Percentiles rank a stretch among this genome's conserved stretches.
Evolutionary conservation across 1,140 invertebrate genomes (phyloP).

Genomic region (Aphaenogaster rudis): DNA sequence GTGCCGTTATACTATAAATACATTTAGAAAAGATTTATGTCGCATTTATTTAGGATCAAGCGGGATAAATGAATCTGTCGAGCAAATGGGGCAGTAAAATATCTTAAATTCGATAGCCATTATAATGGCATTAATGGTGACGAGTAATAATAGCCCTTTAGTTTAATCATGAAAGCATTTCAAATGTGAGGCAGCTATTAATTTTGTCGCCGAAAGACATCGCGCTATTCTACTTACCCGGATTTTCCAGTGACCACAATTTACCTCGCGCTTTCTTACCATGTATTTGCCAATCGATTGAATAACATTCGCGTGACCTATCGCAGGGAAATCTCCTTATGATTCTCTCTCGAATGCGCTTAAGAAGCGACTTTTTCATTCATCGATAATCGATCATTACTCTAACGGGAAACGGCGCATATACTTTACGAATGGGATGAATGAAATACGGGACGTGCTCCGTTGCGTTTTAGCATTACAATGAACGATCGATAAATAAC

Average conservation of each 20-base stretch:
- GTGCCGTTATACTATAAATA: conserved; percentile 17
- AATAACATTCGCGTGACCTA: background rate
- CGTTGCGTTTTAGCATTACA: background rate
- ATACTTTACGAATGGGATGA: background rate
- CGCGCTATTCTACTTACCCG: conserved; percentile 43
- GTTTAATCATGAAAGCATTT: background rate
- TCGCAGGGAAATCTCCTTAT: conserved; percentile 8
- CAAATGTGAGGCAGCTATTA: background rate
- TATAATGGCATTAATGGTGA: background rate
- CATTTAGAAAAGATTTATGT: conserved; percentile 13
- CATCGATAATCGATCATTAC: conserved; percentile 25
- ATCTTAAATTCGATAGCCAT: background rate
- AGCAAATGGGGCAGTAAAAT: background rate
- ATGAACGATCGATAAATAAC: conserved; percentile 27
- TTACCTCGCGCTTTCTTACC: conserved; percentile 12
- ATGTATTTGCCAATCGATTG: conserved; percentile 23
- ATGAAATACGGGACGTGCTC: conserved; percentile 21
- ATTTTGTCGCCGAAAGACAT: conserved; percentile 24
- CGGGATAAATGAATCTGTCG: conserved; percentile 9
- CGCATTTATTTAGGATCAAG: conserved; percentile 22
- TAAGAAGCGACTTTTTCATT: conserved; percentile 21
- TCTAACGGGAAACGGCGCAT: conserved; percentile 25
- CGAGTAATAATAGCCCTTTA: background rate
- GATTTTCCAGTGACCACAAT: conserved; percentile 8
- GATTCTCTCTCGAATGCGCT: conserved; percentile 9